phyloP scores from a whole-genome alignment of 2,113 vertebrate species.

The Herpailurus yagouaroundi region DNA sequence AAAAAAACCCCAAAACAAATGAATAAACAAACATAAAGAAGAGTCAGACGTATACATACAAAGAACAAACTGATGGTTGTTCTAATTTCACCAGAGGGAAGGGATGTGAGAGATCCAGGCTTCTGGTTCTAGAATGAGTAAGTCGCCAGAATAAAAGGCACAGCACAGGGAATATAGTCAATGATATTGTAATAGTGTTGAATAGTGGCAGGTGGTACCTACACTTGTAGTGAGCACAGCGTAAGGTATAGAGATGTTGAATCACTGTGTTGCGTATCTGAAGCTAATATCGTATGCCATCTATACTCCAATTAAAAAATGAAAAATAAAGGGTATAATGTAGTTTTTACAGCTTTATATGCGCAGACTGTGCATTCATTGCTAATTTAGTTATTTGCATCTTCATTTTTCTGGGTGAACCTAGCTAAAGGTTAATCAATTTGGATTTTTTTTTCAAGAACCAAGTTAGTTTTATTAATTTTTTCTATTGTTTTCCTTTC shows the following conservation, averaged over 20 bases:
- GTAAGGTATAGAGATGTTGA: too few species aligned
- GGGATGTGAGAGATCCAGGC: neutral
- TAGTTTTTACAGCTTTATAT: too few species aligned
- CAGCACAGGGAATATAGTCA: neutral
- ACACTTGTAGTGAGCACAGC: neutral
- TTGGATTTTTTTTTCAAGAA: conserved; percentile 17
- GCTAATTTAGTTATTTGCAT: neutral
- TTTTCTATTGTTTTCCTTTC: neutral
- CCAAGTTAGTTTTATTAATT: neutral
- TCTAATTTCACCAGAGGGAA: neutral
- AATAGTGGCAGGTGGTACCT: neutral
- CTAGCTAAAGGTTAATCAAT: neutral
- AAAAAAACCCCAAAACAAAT: neutral
- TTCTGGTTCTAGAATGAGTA: neutral
- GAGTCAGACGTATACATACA: neutral
- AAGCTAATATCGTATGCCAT: too few species aligned
- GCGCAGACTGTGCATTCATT: neutral
- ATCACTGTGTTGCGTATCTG: too few species aligned
- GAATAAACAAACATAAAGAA: neutral
- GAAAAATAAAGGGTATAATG: too few species aligned
- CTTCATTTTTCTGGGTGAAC: neutral
- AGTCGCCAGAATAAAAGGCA: neutral
- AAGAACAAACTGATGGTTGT: neutral
- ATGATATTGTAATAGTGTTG: neutral
- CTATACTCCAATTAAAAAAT: too few species aligned